Percentiles rank a stretch among this genome's conserved stretches.
These are phyloP conservation scores for Drosophila orosa DNA, from an alignment of 1,140 invertebrate genomes.

Conservation along the genomic window DNA sequence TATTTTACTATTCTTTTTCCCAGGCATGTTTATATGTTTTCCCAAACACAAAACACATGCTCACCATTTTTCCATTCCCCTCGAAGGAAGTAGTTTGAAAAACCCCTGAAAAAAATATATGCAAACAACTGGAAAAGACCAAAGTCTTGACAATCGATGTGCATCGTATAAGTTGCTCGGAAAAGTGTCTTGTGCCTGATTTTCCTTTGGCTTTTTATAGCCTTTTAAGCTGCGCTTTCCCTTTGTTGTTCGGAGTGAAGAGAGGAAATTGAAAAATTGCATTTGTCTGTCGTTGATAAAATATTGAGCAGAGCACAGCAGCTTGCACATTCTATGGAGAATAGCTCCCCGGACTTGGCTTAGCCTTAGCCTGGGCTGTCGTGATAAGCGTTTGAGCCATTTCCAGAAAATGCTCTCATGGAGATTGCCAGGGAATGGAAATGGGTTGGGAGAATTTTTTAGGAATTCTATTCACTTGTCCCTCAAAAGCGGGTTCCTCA, in stretches of 20 bases:
- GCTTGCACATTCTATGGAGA: conserved; percentile 16
- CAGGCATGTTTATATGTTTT: conserved; percentile 24
- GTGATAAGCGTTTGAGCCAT: conserved; percentile 67
- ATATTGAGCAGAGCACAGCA: conserved; percentile 59
- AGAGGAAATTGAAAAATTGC: conserved; percentile 74
- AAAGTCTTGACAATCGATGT: conserved; percentile 48
- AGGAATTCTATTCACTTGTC: conserved; percentile 27
- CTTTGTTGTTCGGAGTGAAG: conserved; percentile 48
- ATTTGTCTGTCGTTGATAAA: conserved; percentile 70
- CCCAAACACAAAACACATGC: conserved; percentile 50
- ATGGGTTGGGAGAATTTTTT: conserved; percentile 9
- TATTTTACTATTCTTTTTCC: conserved; percentile 27
- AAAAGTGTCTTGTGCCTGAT: conserved; percentile 27
- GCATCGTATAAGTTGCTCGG: conserved; percentile 31
- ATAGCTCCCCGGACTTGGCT: conserved; percentile 4
- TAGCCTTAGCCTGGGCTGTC: conserved; percentile 27
- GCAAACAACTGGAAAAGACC: conserved; percentile 51
- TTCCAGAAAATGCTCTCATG: conserved; percentile 54
- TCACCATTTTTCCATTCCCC: conserved; percentile 38
- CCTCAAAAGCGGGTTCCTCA: conserved; percentile 27
- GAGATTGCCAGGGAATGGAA: conserved; percentile 39
- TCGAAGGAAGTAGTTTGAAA: conserved; percentile 7
- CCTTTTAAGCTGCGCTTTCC: conserved; percentile 64
- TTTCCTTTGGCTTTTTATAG: conserved; percentile 60
- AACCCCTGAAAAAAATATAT: conserved; percentile 42